Conservation (phyloP, 2,113 vertebrate genomes). For the Malurus elegans region DNA sequence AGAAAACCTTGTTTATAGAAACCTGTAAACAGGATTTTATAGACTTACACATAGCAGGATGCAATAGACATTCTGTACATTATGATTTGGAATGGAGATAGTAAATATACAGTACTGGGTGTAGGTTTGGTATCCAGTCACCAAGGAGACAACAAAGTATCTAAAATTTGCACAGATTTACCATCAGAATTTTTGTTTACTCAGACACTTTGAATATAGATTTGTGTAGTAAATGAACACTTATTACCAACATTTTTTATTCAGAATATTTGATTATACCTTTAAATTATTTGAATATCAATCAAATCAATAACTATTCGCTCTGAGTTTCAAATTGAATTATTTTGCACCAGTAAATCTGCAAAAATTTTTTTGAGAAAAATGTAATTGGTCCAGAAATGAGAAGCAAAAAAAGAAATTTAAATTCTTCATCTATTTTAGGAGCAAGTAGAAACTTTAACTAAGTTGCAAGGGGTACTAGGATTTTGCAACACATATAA, state of each 20-base stretch:
- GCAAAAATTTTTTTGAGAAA: neutral
- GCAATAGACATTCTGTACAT: neutral
- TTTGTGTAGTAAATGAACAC: neutral
- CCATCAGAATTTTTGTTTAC: neutral
- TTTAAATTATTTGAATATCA: neutral
- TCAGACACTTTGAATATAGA: neutral
- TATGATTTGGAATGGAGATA: neutral
- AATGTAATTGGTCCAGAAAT: neutral
- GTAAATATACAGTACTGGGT: neutral
- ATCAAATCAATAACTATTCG: neutral
- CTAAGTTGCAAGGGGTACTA: neutral
- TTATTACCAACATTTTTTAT: neutral
- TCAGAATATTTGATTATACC: neutral
- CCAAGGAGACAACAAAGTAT: neutral
- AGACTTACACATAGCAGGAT: neutral
- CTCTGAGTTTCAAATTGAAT: neutral
- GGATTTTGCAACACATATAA: neutral
- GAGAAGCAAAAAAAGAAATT: neutral
- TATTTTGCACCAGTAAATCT: neutral
- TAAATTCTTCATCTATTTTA: neutral
- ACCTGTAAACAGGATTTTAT: neutral
- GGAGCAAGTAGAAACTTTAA: neutral
- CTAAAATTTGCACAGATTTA: neutral
- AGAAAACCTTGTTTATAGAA: neutral
- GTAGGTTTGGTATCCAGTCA: neutral